These are phyloP conservation scores for Laspeyria flexula DNA, from an alignment of 2,888 invertebrate genomes.

Conservation along the genomic window DNA sequence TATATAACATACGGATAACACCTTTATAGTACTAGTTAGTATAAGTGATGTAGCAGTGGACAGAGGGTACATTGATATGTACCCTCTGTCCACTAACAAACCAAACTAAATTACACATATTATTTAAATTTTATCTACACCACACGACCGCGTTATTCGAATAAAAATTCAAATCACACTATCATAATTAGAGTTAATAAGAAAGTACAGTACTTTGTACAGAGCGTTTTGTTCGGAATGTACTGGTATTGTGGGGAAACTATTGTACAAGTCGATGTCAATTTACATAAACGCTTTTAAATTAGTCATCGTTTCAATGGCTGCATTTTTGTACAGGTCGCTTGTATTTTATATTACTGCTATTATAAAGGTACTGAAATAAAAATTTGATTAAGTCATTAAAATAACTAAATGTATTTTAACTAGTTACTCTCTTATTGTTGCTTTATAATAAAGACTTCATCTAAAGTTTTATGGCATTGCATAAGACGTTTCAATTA, in stretches of 20 bases:
- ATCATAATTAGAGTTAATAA: constrained; percentile 2
- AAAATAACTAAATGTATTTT: too few relatives aligned
- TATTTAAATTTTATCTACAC: background rate
- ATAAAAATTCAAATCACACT: background rate
- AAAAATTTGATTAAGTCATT: background rate
- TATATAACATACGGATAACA: too few relatives aligned
- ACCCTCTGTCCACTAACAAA: background rate
- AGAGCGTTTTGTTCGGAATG: background rate
- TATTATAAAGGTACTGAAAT: background rate
- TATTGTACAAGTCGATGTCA: constrained; percentile 1
- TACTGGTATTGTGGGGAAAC: background rate
- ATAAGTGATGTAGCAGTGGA: too few relatives aligned
- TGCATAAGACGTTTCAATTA: too few relatives aligned
- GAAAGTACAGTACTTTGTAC: background rate
- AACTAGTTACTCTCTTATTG: too few relatives aligned
- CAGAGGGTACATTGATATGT: background rate
- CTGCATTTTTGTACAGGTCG: background rate
- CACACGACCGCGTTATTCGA: background rate
- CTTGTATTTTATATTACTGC: background rate
- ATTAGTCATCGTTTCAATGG: constrained; percentile 3
- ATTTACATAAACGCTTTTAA: constrained; percentile 13
- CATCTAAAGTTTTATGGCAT: too few relatives aligned
- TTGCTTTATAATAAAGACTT: too few relatives aligned
- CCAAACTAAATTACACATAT: background rate
- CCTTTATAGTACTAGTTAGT: too few relatives aligned